These are phyloP conservation scores for Antigone vipio DNA, from an alignment of 2,113 vertebrate genomes.

Conservation along the genomic window DNA sequence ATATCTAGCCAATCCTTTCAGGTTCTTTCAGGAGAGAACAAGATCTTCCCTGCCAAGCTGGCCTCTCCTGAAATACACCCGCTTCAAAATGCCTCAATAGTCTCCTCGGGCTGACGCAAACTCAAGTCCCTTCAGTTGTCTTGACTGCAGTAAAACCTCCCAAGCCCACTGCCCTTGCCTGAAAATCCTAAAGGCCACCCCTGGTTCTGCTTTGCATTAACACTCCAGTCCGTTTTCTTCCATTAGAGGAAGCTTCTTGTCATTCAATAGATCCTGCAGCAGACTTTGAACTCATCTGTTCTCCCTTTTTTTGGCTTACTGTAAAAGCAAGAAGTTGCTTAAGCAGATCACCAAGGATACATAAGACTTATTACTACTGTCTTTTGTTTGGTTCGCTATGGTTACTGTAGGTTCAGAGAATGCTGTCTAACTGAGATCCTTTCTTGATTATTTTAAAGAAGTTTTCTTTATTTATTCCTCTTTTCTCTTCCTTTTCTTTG, in stretches of 20 bases:
- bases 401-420: constrained; percentile 53
- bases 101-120: rapidly evolving
- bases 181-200: constrained; percentile 4
- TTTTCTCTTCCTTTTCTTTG: neutral
- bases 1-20: neutral
- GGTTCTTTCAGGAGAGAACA: neutral
- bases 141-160: neutral
- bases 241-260: constrained; percentile 17
- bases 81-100: neutral
- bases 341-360: constrained; percentile 64
- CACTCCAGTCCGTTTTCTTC: neutral
- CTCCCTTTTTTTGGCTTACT: constrained; percentile 36
- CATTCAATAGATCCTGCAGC: neutral
- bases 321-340: constrained; percentile 60
- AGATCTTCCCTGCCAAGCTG: neutral
- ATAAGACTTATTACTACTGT: constrained; percentile 42
- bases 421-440: constrained; percentile 14
- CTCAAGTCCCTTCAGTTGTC: neutral
- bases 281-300: constrained; percentile 33
- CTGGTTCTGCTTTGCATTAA: neutral
- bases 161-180: neutral
- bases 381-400: constrained; percentile 56
- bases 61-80: neutral
- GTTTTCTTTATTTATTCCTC: constrained; percentile 32
- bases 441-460: constrained; percentile 40